Evolutionary conservation across 1,140 invertebrate species (phyloP).

Genomic region (Leptopilina boulardi): DNA sequence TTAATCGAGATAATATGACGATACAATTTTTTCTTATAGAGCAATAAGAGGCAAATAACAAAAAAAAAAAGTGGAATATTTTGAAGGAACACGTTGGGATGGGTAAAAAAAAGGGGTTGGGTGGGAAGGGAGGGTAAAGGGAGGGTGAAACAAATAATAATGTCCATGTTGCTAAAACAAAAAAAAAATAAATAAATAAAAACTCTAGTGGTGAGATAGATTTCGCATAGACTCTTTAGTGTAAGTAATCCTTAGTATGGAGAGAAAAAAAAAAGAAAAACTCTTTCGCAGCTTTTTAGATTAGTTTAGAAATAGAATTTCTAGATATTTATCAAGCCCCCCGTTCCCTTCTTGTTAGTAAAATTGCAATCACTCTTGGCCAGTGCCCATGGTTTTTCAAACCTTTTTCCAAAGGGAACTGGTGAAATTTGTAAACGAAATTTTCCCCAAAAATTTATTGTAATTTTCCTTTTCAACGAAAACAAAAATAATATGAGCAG

Average conservation of each 20-base stretch:
- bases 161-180: constrained; percentile 67
- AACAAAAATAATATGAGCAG: neutral
- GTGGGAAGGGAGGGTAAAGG: neutral
- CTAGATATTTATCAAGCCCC: constrained; percentile 55
- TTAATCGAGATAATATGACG: constrained; percentile 37
- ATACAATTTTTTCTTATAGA: constrained; percentile 53
- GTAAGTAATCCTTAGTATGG: constrained; percentile 55
- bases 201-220: constrained; percentile 59
- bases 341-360: constrained; percentile 55
- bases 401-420: constrained; percentile 23
- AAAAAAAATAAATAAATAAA: no score
- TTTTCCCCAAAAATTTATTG: no score
- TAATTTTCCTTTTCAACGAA: constrained; percentile 39
- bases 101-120: neutral
- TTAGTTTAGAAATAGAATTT: constrained; percentile 51
- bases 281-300: constrained; percentile 53
- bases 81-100: constrained; percentile 42
- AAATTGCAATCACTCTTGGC: constrained; percentile 47
- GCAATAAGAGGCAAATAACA: constrained; percentile 41
- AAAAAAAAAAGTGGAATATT: constrained; percentile 49
- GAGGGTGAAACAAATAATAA: constrained; percentile 52
- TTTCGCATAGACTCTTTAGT: constrained; percentile 53
- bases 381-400: constrained; percentile 36
- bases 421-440: constrained; percentile 36
- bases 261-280: constrained; percentile 34